Evolutionary conservation across 2,797 vertebrate genomes (phyloP).

Genomic region (Fundulus diaphanus): DNA sequence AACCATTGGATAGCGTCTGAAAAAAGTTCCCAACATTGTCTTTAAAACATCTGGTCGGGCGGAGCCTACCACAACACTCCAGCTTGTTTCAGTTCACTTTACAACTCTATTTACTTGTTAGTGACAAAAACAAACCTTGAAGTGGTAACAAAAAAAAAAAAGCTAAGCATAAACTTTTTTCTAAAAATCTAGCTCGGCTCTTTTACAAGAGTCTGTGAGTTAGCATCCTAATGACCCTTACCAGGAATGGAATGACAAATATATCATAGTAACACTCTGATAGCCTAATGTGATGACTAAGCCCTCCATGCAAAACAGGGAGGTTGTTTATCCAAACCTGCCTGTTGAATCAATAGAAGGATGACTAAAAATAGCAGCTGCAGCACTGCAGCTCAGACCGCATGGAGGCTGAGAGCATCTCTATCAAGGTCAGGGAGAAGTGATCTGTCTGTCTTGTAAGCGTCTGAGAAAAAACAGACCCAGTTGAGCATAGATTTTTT

Average conservation of each 20-base stretch:
- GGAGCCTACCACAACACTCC: conserved; percentile 2
- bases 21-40: conserved; percentile 22
- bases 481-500: not conserved
- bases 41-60: conserved; percentile 43
- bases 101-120: conserved; percentile 47
- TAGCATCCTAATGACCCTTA: conserved; percentile 35
- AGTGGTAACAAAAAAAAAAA: conserved; percentile 43
- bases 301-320: not conserved
- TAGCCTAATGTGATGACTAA: not conserved
- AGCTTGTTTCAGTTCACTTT: conserved; percentile 37
- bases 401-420: not conserved
- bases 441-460: not conserved
- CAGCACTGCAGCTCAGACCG: not conserved
- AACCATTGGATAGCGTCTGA: not conserved
- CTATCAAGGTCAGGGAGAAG: not conserved
- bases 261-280: not conserved
- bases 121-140: conserved; percentile 55
- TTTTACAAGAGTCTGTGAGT: conserved; percentile 51
- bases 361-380: not conserved
- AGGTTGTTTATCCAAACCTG: not conserved
- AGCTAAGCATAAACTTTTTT: not conserved
- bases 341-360: not conserved
- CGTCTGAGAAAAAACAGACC: not conserved
- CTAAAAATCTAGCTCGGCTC: conserved; percentile 46
- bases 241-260: conserved; percentile 38